Evolutionary conservation across 1,140 invertebrate species (phyloP).

Genomic region (Meloidogyne hapla): DNA sequence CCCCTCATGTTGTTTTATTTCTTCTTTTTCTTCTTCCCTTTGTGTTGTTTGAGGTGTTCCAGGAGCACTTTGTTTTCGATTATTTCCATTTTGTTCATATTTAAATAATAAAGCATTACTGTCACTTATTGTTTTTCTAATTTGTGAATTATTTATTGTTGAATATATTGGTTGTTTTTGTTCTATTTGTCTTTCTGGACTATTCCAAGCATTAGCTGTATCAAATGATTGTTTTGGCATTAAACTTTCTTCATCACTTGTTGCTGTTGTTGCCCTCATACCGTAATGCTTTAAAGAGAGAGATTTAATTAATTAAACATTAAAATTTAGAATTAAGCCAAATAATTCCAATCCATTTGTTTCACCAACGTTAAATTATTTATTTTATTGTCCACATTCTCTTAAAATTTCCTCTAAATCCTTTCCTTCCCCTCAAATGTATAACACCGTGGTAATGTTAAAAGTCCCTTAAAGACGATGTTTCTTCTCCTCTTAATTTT

Average conservation of each 20-base stretch:
- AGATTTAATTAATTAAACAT: no score
- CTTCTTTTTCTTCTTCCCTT: background rate
- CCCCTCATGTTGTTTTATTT: background rate
- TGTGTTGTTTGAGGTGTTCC: background rate
- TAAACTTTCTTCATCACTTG: slow-evolving; percentile 2
- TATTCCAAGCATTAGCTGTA: background rate
- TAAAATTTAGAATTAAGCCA: no score
- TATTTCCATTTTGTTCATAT: background rate
- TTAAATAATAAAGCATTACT: slow-evolving; percentile 6
- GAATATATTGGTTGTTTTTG: background rate
- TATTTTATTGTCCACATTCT: no score
- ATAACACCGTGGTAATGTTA: no score
- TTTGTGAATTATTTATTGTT: background rate
- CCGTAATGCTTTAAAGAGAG: background rate
- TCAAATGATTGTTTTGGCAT: background rate
- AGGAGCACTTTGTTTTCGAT: background rate
- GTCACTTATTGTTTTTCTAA: slow-evolving; percentile 6
- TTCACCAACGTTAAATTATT: no score
- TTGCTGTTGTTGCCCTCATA: background rate
- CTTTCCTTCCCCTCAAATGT: no score
- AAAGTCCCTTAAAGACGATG: no score
- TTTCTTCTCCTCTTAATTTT: no score
- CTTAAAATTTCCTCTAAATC: no score
- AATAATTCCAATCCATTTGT: no score
- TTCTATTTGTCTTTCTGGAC: background rate